These are phyloP conservation scores for Ostrea denselamellosa DNA, from an alignment of 1,140 invertebrate species.

Conservation along the genomic window DNA sequence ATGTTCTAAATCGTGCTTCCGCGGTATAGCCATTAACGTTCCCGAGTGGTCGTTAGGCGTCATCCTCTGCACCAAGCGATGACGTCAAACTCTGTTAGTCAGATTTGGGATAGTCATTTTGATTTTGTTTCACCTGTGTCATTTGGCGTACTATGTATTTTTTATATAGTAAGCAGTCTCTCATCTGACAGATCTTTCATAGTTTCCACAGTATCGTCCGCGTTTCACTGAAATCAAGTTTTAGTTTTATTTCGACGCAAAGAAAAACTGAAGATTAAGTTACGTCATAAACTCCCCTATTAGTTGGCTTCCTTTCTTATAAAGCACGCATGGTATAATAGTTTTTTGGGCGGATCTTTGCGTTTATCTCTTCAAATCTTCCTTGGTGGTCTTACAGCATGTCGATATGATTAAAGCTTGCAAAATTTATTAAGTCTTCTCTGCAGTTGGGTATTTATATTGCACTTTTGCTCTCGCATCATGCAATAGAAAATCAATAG, in stretches of 20 bases:
- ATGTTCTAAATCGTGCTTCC: neutral
- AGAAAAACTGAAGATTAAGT: too few relatives aligned
- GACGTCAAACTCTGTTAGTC: neutral
- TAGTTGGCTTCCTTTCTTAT: too few relatives aligned
- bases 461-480: conserved; percentile 12
- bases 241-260: too few relatives aligned
- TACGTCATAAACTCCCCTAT: too few relatives aligned
- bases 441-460: conserved; percentile 30
- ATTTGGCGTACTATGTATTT: neutral
- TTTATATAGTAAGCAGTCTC: too few relatives aligned
- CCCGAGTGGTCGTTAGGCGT: neutral
- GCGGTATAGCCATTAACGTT: neutral
- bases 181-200: too few relatives aligned
- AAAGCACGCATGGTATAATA: neutral
- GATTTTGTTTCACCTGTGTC: neutral
- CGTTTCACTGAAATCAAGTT: too few relatives aligned
- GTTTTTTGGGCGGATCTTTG: conserved; percentile 2
- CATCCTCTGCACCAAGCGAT: neutral
- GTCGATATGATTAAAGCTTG: neutral
- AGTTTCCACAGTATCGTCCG: too few relatives aligned
- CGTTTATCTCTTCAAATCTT: neutral
- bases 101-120: neutral
- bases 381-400: neutral
- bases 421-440: neutral
- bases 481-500: conserved; percentile 29